Evolutionary conservation across 2,797 vertebrate genomes (phyloP).

Genomic region (Lerista edwardsae): DNA sequence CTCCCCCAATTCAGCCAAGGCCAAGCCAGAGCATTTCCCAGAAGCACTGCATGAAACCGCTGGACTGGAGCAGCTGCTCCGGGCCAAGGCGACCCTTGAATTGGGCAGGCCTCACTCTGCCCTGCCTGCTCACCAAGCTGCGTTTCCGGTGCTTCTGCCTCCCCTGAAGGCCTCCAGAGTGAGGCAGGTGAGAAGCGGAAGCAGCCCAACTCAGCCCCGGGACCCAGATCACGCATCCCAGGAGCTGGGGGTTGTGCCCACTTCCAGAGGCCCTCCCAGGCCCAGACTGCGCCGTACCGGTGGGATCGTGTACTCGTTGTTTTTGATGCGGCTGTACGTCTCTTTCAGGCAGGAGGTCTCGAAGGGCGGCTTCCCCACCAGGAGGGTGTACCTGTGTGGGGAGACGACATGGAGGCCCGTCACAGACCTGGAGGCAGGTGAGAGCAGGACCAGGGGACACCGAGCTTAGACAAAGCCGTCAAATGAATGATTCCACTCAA

Average conservation of each 20-base stretch:
- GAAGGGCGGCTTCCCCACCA: constrained; percentile 96
- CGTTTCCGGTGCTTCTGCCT: rapidly evolving
- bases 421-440: background rate
- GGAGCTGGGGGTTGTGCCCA: background rate
- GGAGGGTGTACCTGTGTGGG: constrained; percentile 88
- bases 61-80: no score
- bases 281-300: constrained; percentile 77
- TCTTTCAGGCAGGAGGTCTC: constrained; percentile 97
- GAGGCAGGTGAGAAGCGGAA: background rate
- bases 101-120: no score
- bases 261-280: no score
- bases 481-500: no score
- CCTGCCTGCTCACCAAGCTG: background rate
- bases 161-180: background rate
- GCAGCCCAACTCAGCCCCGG: no score
- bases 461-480: no score
- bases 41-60: no score
- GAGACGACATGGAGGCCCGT: background rate
- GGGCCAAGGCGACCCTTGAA: no score
- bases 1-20: no score
- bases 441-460: constrained; percentile 36
- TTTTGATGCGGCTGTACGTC: constrained; percentile 95
- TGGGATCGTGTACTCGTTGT: constrained; percentile 93
- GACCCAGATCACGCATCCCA: no score
- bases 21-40: no score